Evolutionary conservation across 2,888 invertebrate genomes (phyloP).

Genomic region (Scaeva pyrastri): DNA sequence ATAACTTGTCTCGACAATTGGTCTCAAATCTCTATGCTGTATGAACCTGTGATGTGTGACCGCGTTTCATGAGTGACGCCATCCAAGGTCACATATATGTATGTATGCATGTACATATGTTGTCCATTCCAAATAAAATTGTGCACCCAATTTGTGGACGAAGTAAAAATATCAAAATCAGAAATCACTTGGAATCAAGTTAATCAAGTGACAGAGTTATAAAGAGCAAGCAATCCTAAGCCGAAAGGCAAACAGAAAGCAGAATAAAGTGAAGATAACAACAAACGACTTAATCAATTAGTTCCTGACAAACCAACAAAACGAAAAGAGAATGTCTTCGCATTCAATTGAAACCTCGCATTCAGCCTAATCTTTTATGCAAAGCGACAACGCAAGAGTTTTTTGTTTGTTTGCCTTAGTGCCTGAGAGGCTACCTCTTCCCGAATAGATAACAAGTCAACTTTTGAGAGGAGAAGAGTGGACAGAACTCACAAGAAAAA

Average conservation of each 20-base stretch:
- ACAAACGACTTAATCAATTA: conserved; percentile 49
- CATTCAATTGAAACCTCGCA: conserved; percentile 19
- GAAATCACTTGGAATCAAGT: conserved; percentile 28
- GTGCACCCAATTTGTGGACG: conserved; percentile 4
- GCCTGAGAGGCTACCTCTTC: conserved; percentile 16
- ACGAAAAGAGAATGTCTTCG: not conserved
- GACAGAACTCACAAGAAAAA: not conserved
- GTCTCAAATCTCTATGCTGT: conserved; percentile 1
- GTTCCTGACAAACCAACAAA: conserved; percentile 38
- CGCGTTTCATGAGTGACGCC: conserved; percentile 47
- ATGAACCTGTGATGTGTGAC: conserved; percentile 9
- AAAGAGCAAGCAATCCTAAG: not conserved
- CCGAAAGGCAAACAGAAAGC: not conserved
- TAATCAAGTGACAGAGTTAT: conserved; percentile 16
- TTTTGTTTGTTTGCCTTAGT: conserved; percentile 8
- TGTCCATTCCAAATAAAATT: not conserved
- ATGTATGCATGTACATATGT: not conserved
- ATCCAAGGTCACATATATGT: conserved; percentile 66
- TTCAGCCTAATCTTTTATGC: conserved; percentile 57
- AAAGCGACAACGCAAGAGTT: conserved; percentile 27
- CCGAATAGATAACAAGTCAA: conserved; percentile 59
- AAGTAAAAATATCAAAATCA: not conserved
- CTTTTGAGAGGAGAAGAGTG: not conserved
- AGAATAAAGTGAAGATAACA: not conserved
- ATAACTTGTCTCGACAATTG: conserved; percentile 15